Conservation (phyloP, 30 jellyfish, hydroid and myxozoan genomes). For the Aurelia sp. region DNA sequence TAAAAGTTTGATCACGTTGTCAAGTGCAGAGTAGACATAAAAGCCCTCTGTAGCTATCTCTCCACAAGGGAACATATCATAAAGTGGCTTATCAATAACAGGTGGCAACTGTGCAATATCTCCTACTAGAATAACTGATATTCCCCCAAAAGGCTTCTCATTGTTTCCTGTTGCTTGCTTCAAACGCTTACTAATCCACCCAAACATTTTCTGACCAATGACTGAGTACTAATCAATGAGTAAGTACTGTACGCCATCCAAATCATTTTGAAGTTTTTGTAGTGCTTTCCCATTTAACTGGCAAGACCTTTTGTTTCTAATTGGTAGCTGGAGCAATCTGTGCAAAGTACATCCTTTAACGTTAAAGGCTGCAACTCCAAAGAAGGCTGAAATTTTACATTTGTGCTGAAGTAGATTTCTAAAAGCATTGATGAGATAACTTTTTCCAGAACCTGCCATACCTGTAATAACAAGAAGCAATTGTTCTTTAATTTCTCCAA, state of each 20-base stretch:
- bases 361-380: conserved; percentile 48
- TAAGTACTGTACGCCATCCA: background rate
- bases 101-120: conserved; percentile 61
- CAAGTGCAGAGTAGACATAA: background rate
- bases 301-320: background rate
- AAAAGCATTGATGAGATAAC: conserved; percentile 33
- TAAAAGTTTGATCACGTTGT: conserved; percentile 19
- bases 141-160: conserved; percentile 38
- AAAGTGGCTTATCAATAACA: conserved; percentile 24
- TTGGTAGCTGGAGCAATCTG: conserved; percentile 14
- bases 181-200: conserved; percentile 45
- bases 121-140: conserved; percentile 27
- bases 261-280: conserved; percentile 1
- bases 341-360: conserved; percentile 36
- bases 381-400: conserved; percentile 4
- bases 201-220: conserved; percentile 23
- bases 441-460: conserved; percentile 61
- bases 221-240: conserved; percentile 54
- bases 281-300: conserved; percentile 12
- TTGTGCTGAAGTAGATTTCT: conserved; percentile 4
- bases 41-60: conserved; percentile 17
- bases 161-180: conserved; percentile 39
- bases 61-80: conserved; percentile 5
- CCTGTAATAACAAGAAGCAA: conserved; percentile 19
- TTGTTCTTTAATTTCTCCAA: background rate